Evolutionary conservation across 2,113 vertebrate genomes (phyloP).

Genomic region (Heloderma charlesbogerti): DNA sequence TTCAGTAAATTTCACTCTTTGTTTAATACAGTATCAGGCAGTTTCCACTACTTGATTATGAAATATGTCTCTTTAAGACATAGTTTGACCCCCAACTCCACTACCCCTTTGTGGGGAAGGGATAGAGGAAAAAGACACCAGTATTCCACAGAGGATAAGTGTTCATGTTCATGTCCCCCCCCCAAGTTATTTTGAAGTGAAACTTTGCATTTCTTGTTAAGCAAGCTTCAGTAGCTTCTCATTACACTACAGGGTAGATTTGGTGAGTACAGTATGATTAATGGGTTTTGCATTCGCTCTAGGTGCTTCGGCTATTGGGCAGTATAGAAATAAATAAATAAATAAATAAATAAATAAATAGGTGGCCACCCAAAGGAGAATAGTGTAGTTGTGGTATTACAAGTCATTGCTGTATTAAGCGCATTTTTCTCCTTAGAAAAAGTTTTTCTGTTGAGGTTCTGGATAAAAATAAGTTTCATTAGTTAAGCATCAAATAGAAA

Average conservation of each 20-base stretch:
- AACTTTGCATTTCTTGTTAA: neutral
- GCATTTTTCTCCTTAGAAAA: conserved; percentile 54
- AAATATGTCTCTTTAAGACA: conserved; percentile 39
- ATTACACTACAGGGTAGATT: conserved; percentile 38
- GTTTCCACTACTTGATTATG: conserved; percentile 12
- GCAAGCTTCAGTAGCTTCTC: conserved; percentile 38
- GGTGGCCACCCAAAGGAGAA: conserved; percentile 49
- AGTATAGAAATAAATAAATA: no score
- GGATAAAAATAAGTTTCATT: conserved; percentile 76
- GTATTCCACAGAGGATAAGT: conserved; percentile 38
- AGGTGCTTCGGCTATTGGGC: no score
- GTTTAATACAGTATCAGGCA: neutral
- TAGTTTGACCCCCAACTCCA: conserved; percentile 29
- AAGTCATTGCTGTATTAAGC: conserved; percentile 42
- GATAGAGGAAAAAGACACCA: conserved; percentile 36
- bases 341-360: no score
- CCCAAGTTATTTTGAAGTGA: conserved; percentile 12
- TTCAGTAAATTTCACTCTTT: conserved; percentile 17
- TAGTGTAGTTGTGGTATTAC: conserved; percentile 43
- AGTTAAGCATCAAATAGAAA: conserved; percentile 62
- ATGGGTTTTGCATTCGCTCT: conserved; percentile 43
- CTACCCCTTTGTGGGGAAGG: neutral
- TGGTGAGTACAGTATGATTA: conserved; percentile 40
- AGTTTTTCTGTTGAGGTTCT: conserved; percentile 67
- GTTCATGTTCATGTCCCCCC: neutral